phyloP scores from a whole-genome alignment of 2,888 invertebrate species.

The Rhyacophila evoluta region DNA sequence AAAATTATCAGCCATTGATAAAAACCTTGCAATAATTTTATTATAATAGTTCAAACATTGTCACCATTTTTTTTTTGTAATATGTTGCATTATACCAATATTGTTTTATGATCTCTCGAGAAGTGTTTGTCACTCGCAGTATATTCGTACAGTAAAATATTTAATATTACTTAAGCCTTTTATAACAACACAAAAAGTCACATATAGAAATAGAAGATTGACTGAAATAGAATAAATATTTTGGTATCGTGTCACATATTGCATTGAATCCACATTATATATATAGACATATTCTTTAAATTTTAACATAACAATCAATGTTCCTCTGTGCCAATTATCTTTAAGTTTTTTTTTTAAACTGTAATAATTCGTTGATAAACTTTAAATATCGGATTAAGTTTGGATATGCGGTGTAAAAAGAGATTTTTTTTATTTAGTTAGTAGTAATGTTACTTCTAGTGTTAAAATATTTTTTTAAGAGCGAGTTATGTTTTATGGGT shows the following conservation, averaged over 20 bases:
- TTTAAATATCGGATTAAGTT: slow-evolving; percentile 29
- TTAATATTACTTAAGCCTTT: not conserved
- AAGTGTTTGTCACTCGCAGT: not conserved
- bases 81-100: no score
- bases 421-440: slow-evolving; percentile 48
- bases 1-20: no score
- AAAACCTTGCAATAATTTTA: no score
- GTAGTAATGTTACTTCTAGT: slow-evolving; percentile 44
- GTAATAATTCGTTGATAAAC: slow-evolving; percentile 20
- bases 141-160: not conserved
- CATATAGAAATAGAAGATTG: not conserved
- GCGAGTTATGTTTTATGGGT: slow-evolving; percentile 49
- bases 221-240: not conserved
- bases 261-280: no score
- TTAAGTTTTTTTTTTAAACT: slow-evolving; percentile 44
- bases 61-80: no score
- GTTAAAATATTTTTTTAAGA: slow-evolving; percentile 35
- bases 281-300: slow-evolving; percentile 19
- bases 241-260: not conserved
- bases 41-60: no score
- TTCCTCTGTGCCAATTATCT: slow-evolving; percentile 53
- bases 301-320: slow-evolving; percentile 42
- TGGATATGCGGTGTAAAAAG: slow-evolving; percentile 41
- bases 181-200: not conserved
- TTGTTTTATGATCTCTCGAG: no score